Percentiles rank a stretch among this genome's conserved stretches.
Conservation (phyloP, 2,113 vertebrate species). For the Equus przewalskii region DNA sequence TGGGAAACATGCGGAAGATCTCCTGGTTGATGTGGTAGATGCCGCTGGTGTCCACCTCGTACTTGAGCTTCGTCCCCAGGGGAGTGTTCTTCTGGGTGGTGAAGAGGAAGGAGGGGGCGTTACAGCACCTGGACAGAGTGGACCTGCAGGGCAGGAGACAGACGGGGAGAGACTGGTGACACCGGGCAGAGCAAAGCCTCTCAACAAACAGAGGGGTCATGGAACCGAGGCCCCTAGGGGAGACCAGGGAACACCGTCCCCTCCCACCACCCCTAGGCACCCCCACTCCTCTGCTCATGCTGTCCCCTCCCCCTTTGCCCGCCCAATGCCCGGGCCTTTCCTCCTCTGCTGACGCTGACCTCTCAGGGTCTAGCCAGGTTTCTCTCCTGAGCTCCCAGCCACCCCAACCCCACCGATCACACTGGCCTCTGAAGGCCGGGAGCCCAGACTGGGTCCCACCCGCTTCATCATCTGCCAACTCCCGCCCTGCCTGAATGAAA, state of each 20-base stretch:
- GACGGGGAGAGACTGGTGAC: not conserved
- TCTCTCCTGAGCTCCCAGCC: not conserved
- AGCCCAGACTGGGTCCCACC: not conserved
- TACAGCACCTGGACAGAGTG: conserved; percentile 96
- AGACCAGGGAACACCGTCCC: not conserved
- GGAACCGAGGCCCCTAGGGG: not conserved
- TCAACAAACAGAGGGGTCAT: not conserved
- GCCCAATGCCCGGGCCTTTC: not conserved
- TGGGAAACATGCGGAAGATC: conserved; percentile 98
- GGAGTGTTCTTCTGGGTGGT: conserved; percentile 99
- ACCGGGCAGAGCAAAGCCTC: not conserved
- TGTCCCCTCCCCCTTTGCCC: not conserved
- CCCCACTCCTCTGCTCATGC: not conserved
- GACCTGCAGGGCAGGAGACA: conserved; percentile 88
- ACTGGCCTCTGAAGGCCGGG: not conserved
- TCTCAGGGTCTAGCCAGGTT: not conserved
- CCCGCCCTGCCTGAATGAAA: not conserved
- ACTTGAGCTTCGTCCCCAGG: conserved; percentile 95
- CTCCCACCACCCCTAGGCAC: not conserved
- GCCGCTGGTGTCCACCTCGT: conserved; percentile 97
- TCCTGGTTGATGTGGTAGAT: conserved; percentile 95
- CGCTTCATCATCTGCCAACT: rapidly evolving
- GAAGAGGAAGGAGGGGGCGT: conserved; percentile 97
- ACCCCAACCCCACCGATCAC: not conserved
- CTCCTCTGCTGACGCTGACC: not conserved